Evolutionary conservation across 2,797 vertebrate genomes (phyloP).

Genomic region (Chelidonichthys spinosus): DNA sequence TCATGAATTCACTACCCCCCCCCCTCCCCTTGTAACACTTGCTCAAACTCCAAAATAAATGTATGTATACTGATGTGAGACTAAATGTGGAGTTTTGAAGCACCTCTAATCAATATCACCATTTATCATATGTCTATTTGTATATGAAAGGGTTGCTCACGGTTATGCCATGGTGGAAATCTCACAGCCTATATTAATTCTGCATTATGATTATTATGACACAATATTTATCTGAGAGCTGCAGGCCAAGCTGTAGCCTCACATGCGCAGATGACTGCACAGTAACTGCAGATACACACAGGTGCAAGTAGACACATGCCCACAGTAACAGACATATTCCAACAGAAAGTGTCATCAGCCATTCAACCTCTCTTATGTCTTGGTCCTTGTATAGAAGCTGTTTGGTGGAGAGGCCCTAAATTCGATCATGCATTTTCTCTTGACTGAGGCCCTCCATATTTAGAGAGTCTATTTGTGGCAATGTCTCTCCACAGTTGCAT

Average conservation of each 20-base stretch:
- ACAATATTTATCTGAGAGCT: slow-evolving; percentile 8
- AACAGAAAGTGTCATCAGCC: slow-evolving; percentile 40
- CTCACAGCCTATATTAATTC: neutral
- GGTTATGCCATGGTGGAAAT: neutral
- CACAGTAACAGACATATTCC: slow-evolving; percentile 35
- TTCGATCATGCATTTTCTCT: slow-evolving; percentile 72
- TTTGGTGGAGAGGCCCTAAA: slow-evolving; percentile 70
- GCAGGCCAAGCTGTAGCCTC: neutral
- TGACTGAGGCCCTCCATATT: slow-evolving; percentile 76
- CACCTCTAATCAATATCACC: neutral
- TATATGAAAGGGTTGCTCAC: neutral
- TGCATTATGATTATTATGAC: slow-evolving; percentile 1
- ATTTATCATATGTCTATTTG: neutral
- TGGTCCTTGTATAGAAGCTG: slow-evolving; percentile 61
- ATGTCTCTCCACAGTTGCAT: slow-evolving; percentile 73
- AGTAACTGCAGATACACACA: slow-evolving; percentile 22
- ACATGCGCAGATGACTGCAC: neutral
- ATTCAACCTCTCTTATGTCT: slow-evolving; percentile 49
- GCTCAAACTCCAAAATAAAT: neutral
- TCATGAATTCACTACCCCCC: neutral
- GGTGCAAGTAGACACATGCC: slow-evolving; percentile 13
- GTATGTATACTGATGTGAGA: neutral
- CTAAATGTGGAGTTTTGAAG: neutral
- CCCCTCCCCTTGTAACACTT: neutral
- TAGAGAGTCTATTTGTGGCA: slow-evolving; percentile 79